A percentile compares a stretch with the other conserved stretches of the same genome.
phyloP scores from a whole-genome alignment of 2,113 vertebrate species.

The Meles meles region DNA sequence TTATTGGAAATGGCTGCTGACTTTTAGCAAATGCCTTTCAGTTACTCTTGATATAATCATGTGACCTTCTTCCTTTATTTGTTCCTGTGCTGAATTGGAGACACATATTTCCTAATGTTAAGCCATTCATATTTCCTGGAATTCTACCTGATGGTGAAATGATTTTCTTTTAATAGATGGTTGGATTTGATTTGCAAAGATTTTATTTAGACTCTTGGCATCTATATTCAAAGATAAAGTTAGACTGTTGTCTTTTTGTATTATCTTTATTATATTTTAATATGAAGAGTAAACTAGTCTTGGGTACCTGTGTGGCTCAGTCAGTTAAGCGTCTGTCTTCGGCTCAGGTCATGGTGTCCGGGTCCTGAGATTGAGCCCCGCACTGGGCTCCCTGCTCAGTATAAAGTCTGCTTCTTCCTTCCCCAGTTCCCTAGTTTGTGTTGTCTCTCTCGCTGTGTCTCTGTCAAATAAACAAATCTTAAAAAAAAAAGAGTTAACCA shows the following conservation, averaged over 20 bases:
- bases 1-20: background rate
- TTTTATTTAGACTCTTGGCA: background rate
- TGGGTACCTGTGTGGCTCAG: background rate
- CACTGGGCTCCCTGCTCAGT: too few species aligned
- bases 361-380: too few species aligned
- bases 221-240: background rate
- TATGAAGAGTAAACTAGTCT: background rate
- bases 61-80: background rate
- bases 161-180: background rate
- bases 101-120: background rate
- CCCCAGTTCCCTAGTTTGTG: too few species aligned
- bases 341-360: too few species aligned
- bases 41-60: background rate
- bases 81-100: background rate
- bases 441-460: too few species aligned
- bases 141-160: background rate
- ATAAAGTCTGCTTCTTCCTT: too few species aligned
- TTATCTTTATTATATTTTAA: conserved; percentile 3
- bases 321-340: too few species aligned
- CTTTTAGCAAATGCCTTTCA: background rate
- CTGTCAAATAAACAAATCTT: too few species aligned
- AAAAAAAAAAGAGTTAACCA: background rate
- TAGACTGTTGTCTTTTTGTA: background rate
- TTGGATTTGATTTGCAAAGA: background rate
- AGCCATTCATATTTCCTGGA: background rate